Evolutionary conservation across 2,113 vertebrate genomes (phyloP).

Genomic region (Rhynchomys soricoides): DNA sequence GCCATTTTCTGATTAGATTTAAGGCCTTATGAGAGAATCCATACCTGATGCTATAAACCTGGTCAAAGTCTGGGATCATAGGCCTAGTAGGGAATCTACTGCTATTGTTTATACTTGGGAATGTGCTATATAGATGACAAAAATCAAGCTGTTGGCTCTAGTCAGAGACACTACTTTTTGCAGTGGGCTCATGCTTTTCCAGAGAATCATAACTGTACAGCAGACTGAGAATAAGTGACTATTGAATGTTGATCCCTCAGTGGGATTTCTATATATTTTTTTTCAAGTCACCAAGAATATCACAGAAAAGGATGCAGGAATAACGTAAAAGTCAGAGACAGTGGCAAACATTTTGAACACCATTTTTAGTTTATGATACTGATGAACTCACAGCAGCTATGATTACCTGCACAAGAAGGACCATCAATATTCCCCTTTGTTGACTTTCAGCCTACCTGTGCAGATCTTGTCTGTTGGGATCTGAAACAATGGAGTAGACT

Average conservation of each 20-base stretch:
- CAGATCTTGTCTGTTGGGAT: background rate
- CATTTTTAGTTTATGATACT: background rate
- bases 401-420: background rate
- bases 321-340: background rate
- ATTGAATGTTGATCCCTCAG: background rate
- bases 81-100: background rate
- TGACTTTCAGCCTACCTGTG: background rate
- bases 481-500: background rate
- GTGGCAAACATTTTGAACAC: background rate
- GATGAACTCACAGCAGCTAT: background rate
- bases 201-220: background rate
- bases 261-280: too few species aligned
- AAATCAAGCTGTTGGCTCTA: background rate
- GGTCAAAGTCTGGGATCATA: background rate
- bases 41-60: background rate
- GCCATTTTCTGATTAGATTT: background rate
- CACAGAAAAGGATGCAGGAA: background rate
- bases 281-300: background rate
- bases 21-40: background rate
- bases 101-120: background rate
- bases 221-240: background rate
- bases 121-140: too few species aligned
- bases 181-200: background rate
- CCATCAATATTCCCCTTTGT: background rate
- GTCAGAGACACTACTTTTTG: background rate